Evolutionary conservation across 2,888 invertebrate species (phyloP).

Genomic region (Synanthedon formicaeformis): DNA sequence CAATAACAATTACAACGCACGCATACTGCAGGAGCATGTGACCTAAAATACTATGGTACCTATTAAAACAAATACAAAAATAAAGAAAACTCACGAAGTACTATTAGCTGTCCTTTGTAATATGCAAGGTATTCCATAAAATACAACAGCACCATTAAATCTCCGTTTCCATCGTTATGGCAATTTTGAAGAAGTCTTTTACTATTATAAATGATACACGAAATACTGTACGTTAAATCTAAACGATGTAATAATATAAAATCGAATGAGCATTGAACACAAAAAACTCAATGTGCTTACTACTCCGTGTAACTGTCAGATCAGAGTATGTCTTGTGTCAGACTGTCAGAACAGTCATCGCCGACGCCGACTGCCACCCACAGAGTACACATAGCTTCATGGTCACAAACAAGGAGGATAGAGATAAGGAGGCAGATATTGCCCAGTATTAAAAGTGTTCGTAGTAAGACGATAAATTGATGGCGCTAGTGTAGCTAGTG

Average conservation of each 20-base stretch:
- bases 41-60: conserved; percentile 21
- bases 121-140: conserved; percentile 52
- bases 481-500: too few relatives aligned
- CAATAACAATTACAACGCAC: conserved; percentile 31
- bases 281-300: neutral
- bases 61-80: conserved; percentile 24
- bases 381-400: too few relatives aligned
- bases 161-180: conserved; percentile 32
- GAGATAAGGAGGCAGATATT: too few relatives aligned
- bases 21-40: conserved; percentile 28
- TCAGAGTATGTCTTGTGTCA: too few relatives aligned
- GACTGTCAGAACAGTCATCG: too few relatives aligned
- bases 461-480: too few relatives aligned
- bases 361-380: too few relatives aligned
- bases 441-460: too few relatives aligned
- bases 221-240: conserved; percentile 1
- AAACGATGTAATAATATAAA: neutral
- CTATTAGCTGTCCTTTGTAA: conserved; percentile 38
- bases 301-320: neutral
- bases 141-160: conserved; percentile 32
- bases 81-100: conserved; percentile 32
- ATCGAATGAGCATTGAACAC: neutral
- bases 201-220: conserved; percentile 6
- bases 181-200: conserved; percentile 12
- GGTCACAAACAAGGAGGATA: too few relatives aligned